A percentile compares a stretch with the other conserved stretches of the same genome.
phyloP scores from a whole-genome alignment of 2,797 vertebrate genomes.

The Craterocephalus amniculus region DNA sequence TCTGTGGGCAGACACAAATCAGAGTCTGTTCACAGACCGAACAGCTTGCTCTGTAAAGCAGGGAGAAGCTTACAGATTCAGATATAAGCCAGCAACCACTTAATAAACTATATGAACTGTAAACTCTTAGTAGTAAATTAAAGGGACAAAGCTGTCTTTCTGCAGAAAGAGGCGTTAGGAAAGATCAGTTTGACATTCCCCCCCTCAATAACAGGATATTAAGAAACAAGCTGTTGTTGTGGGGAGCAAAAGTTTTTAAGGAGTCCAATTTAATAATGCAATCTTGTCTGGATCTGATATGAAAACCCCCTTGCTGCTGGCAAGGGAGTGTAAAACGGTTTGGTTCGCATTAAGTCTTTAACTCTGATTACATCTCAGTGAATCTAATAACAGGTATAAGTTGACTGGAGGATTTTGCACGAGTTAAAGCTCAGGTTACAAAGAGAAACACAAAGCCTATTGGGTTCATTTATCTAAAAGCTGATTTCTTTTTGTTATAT shows the following conservation, averaged over 20 bases:
- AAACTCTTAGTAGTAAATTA: constrained; percentile 28
- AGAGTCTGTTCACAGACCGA: constrained; percentile 18
- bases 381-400: constrained; percentile 9
- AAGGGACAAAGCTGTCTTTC: neutral
- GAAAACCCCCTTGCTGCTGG: constrained; percentile 33
- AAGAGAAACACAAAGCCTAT: constrained; percentile 8
- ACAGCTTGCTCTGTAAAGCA: neutral
- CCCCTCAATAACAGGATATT: neutral
- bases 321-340: constrained; percentile 2
- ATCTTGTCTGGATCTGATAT: constrained; percentile 8
- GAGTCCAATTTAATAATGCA: neutral
- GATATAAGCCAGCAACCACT: constrained; percentile 21
- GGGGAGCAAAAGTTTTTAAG: neutral
- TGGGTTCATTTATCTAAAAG: constrained; percentile 32
- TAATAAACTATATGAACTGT: constrained; percentile 5
- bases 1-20: constrained; percentile 15
- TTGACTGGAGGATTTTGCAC: neutral
- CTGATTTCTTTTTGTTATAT: neutral
- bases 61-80: constrained; percentile 6
- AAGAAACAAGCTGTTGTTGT: constrained; percentile 22
- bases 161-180: constrained; percentile 14
- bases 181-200: constrained; percentile 6
- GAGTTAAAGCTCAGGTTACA: constrained; percentile 10
- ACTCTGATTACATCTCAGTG: constrained; percentile 10
- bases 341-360: neutral